Percentiles rank a stretch among this genome's conserved stretches.
Conservation (phyloP, 1,140 invertebrate genomes). For the Drosophila burlai region DNA sequence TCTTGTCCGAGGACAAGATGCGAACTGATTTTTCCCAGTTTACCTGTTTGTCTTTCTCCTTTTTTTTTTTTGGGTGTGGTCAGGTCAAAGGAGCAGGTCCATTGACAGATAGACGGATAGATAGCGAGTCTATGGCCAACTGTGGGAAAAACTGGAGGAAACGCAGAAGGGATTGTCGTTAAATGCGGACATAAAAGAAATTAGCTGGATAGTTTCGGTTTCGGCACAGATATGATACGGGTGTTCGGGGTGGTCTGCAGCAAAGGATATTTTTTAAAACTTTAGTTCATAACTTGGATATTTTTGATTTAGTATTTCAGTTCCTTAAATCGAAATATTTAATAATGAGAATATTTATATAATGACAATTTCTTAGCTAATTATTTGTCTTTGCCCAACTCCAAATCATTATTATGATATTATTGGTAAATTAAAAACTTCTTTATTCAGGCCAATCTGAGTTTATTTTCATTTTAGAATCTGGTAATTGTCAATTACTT, state of each 20-base stretch:
- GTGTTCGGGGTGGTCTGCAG: constrained; percentile 60
- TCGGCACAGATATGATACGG: constrained; percentile 28
- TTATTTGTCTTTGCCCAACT: not conserved
- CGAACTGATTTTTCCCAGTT: constrained; percentile 36
- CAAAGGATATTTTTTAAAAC: no score
- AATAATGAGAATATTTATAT: no score
- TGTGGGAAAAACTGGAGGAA: constrained; percentile 56
- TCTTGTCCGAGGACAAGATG: constrained; percentile 40
- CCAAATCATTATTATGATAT: not conserved
- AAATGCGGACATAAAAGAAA: constrained; percentile 74
- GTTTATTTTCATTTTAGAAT: constrained; percentile 4
- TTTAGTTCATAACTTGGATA: not conserved
- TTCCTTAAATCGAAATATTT: no score
- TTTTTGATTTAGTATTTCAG: no score
- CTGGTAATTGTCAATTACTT: not conserved
- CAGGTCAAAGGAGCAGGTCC: constrained; percentile 57
- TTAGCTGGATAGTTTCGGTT: constrained; percentile 55
- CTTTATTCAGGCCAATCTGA: constrained; percentile 1
- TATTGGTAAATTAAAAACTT: not conserved
- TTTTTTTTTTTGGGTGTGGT: constrained; percentile 51
- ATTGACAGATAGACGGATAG: constrained; percentile 61
- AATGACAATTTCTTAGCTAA: not conserved
- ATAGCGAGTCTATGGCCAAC: constrained; percentile 19
- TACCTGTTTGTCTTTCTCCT: constrained; percentile 31
- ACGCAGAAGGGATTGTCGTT: constrained; percentile 44